Evolutionary conservation across 2,113 vertebrate species (phyloP).

Genomic region (Urocynchramus pylzowi): DNA sequence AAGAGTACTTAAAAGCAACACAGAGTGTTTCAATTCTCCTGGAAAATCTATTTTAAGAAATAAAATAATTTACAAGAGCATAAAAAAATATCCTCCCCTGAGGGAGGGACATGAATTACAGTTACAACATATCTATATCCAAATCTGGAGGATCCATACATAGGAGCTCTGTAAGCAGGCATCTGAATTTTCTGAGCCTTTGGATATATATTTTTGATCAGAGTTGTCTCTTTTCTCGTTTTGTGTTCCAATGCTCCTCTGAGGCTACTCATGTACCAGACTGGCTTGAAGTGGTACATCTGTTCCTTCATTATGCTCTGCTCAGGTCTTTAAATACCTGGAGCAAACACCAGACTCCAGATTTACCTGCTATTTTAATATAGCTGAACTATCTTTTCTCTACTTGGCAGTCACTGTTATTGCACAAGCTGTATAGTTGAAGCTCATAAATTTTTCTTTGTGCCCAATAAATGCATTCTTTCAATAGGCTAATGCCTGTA

Average conservation of each 20-base stretch:
- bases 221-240: background rate
- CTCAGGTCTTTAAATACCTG: constrained; percentile 57
- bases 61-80: background rate
- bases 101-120: background rate
- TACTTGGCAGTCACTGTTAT: constrained; percentile 51
- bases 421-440: constrained; percentile 14
- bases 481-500: constrained; percentile 47
- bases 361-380: constrained; percentile 62
- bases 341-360: constrained; percentile 55
- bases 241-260: constrained; percentile 14
- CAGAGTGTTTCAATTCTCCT: background rate
- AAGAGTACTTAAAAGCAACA: background rate
- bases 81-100: background rate
- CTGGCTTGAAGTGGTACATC: constrained; percentile 40
- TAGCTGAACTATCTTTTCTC: constrained; percentile 34
- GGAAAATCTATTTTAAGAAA: background rate
- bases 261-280: constrained; percentile 41
- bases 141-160: background rate
- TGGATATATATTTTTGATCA: background rate
- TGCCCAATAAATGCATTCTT: constrained; percentile 24
- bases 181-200: background rate
- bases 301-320: constrained; percentile 52
- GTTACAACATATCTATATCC: background rate
- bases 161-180: background rate
- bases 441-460: constrained; percentile 43